Percentiles rank a stretch among this genome's conserved stretches.
These are phyloP conservation scores for Lycocorax pyrrhopterus DNA, from an alignment of 2,113 vertebrate species.

Conservation along the genomic window DNA sequence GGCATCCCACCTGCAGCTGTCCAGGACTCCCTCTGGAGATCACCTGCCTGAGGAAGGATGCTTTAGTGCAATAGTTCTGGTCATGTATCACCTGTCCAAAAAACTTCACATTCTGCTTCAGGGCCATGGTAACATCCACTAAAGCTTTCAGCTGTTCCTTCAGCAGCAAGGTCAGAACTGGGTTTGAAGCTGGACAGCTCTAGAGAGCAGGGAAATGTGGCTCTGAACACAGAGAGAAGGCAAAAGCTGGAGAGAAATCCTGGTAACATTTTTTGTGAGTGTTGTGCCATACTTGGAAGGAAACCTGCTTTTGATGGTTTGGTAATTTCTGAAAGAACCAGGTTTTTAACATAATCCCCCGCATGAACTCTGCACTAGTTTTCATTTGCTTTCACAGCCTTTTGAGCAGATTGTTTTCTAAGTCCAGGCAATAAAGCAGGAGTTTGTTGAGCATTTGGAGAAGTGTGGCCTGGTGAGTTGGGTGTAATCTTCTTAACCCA, in stretches of 20 bases:
- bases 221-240: neutral
- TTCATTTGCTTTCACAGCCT: neutral
- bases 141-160: neutral
- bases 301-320: neutral
- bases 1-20: neutral
- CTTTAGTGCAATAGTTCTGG: neutral
- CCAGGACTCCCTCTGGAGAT: neutral
- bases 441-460: neutral
- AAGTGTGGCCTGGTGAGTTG: neutral
- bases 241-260: rapidly evolving
- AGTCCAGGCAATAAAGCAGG: neutral
- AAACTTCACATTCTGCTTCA: neutral
- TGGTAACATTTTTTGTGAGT: neutral
- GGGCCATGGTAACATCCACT: neutral
- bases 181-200: neutral
- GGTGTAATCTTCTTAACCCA: neutral
- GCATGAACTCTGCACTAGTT: neutral
- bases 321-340: neutral
- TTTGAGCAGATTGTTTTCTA: neutral
- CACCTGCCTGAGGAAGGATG: neutral
- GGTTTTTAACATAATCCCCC: neutral
- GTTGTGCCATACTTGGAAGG: neutral
- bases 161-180: neutral
- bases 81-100: rapidly evolving
- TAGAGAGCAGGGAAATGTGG: neutral